Evolutionary conservation across 2,888 invertebrate species (phyloP), one percentile per base, ranked within the genome.

Genomic region (Trissoscelio sp.): DNA sequence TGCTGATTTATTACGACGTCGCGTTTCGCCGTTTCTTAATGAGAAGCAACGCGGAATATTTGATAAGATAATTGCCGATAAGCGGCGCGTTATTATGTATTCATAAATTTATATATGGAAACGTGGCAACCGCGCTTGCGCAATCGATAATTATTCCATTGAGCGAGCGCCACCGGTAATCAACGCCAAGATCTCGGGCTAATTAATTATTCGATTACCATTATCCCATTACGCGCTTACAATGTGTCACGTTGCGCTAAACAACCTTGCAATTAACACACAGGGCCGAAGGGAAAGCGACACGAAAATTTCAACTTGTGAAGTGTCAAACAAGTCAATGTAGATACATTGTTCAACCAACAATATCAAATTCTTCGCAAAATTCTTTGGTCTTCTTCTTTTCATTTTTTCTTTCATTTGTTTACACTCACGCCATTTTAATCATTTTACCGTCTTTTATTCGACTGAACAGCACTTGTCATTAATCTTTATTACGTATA

Each of bases 1-100:
- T 85, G 83, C 85, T 86, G 86, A 86, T 87, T 88, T 87, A 85
- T 84, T 66, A 80, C 80, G 83, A 83, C 82, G 82, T 72, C 80
- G 64, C 79, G 80, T 60, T 77, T 80, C 66, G 69, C 60, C 34
- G 69, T 74, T 70, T 80, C 72, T 79, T 79, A 58, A 79, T 73
- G 66, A 79, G 66, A 58, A 66, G 66, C 58, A 66, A 73, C 72
- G 79, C 48, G 57, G 39, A 64, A 64, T 70, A 46, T 57, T 74
- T 74, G 75, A 79, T 72, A 79, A 79, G 79, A 79, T 79, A 72
- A 79, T 64, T 66, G 72, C 20, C 66, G 78, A 79, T 79, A 72
- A 78, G 57, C 53, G 44, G 37, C 73, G 51, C 73, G 66, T 53
- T 72, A 73, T 79, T 79, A 73, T 55, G 73, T 46, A 79, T 79